Base-by-base conservation (phyloP, 2,888 invertebrate genomes). In the Euplagia quadripunctaria region DNA sequence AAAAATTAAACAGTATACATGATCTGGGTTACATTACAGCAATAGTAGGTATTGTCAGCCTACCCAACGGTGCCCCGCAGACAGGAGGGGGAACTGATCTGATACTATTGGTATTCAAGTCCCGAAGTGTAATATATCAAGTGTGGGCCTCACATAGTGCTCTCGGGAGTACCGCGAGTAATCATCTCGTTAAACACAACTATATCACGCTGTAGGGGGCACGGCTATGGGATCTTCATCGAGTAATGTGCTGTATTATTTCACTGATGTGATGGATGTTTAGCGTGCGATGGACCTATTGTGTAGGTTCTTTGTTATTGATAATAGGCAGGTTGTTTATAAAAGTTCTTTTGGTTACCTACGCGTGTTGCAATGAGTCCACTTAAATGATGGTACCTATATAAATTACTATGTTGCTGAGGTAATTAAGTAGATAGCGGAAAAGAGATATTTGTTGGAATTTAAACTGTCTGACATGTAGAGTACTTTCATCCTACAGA, bases 231-330 rank as follows among this genome's bases (percentile, higher is more conserved):
- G n/a, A 64, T 68, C 43, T 65, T 63, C 72, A 71, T 68, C 58
- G 66, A n/a, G 51, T 69, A 68, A 68, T 68, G 66, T 64, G 42
- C 67, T 31, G 70, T 72, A 72, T 78, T 81, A 73, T 73, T 63
- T 20, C 68, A 51, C 52, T 20, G 43, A 64, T 46, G 42, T 72
- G 84, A 83, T 83, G 79, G 81, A 76, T 74, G 79, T 20, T 12
- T 75, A 72, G 64, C 81, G 73, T 75, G 83, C 78, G 72, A 68
- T 69, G 20, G 64, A 72, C 55, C 67, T 64, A 72, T 81, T 72
- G 66, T 68, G 8, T 42, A 52, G 71, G 64, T n/a, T 63, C 70
- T 71, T 77, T 74, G 70, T 74, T 71, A 11, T 42, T n/a, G 31
- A 67, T 67, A 20, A 31, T 46, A 16, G 11, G 9, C 0, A 31